Conservation (phyloP, 2,888 invertebrate genomes). For the Sinohyriopsis cumingii region DNA sequence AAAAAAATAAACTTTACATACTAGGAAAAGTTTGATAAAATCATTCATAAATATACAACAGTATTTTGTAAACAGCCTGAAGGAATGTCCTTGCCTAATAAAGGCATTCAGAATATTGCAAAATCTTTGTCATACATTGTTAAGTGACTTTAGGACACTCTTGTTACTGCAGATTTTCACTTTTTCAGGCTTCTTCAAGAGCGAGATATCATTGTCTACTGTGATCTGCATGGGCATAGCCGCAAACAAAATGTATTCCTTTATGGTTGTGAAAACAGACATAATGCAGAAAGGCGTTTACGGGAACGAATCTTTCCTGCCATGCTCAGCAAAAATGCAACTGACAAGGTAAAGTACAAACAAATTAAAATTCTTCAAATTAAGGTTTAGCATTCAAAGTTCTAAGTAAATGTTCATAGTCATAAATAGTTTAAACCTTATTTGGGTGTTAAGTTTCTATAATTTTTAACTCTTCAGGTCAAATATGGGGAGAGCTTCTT, state of each 20-base stretch:
- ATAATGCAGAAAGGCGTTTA: slow-evolving; percentile 84
- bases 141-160: too few relatives aligned
- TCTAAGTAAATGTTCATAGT: background rate
- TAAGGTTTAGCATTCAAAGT: slow-evolving; percentile 2
- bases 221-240: slow-evolving; percentile 72
- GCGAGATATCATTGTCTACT: slow-evolving; percentile 69
- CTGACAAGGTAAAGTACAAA: slow-evolving; percentile 57
- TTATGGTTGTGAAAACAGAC: slow-evolving; percentile 71
- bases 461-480: too few relatives aligned
- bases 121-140: too few relatives aligned
- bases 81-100: too few relatives aligned
- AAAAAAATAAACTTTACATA: too few relatives aligned
- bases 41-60: too few relatives aligned
- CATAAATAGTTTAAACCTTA: background rate
- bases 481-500: too few relatives aligned
- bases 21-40: too few relatives aligned
- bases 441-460: too few relatives aligned
- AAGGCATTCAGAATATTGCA: too few relatives aligned
- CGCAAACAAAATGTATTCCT: slow-evolving; percentile 71
- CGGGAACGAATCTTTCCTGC: slow-evolving; percentile 95
- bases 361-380: background rate
- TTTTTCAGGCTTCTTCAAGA: slow-evolving; percentile 64
- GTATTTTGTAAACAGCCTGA: too few relatives aligned
- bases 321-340: slow-evolving; percentile 79
- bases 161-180: background rate